phyloP scores from a whole-genome alignment of 2,888 invertebrate species.

The Odontocerum albicorne region DNA sequence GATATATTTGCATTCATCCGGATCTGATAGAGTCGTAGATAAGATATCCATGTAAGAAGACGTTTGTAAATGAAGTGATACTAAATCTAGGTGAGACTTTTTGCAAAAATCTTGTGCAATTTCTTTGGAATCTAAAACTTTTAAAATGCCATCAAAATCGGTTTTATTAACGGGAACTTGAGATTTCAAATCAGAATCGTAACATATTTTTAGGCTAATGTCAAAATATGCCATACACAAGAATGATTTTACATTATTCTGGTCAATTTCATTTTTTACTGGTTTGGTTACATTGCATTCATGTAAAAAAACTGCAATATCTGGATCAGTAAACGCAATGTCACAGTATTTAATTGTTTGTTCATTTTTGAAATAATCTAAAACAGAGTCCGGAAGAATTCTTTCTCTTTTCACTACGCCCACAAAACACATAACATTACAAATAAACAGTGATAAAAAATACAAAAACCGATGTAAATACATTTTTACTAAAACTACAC shows the following conservation, averaged over 20 bases:
- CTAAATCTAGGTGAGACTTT: neutral
- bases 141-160: slow-evolving; percentile 1
- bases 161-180: neutral
- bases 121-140: neutral
- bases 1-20: neutral
- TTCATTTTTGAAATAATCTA: slow-evolving; percentile 3
- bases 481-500: too few species aligned
- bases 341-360: neutral
- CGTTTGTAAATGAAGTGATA: neutral
- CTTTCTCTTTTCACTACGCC: too few species aligned
- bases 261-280: neutral
- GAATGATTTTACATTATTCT: neutral
- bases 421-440: too few species aligned
- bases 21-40: slow-evolving; percentile 3
- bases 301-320: slow-evolving; percentile 4
- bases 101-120: slow-evolving; percentile 17
- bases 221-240: slow-evolving; percentile 24
- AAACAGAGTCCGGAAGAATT: too few species aligned
- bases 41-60: slow-evolving; percentile 5
- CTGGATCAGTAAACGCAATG: slow-evolving; percentile 3
- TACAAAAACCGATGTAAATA: too few species aligned
- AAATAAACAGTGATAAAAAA: too few species aligned
- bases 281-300: slow-evolving; percentile 11
- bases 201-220: slow-evolving; percentile 14
- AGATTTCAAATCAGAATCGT: neutral